Conservation (phyloP, 1,140 invertebrate genomes). For the Temnothorax nylanderi region DNA sequence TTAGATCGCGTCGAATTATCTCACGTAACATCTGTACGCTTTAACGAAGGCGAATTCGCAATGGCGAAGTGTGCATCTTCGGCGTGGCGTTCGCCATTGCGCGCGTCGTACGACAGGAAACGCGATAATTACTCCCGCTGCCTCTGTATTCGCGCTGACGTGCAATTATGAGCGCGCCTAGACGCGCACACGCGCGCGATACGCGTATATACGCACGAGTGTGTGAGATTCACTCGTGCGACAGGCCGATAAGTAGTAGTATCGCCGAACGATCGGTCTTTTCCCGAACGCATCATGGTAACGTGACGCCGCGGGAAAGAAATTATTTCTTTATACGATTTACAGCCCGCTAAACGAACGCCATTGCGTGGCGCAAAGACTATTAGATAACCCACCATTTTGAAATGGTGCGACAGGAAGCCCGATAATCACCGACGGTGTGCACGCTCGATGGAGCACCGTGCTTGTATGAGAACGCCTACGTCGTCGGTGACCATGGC, state of each 20-base stretch:
- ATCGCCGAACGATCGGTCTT: background rate
- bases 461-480: slow-evolving; percentile 26
- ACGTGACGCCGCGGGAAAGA: background rate
- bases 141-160: slow-evolving; percentile 37
- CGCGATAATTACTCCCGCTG: slow-evolving; percentile 42
- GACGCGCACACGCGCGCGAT: background rate
- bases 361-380: background rate
- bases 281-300: background rate
- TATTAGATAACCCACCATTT: slow-evolving; percentile 70
- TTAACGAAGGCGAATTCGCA: slow-evolving; percentile 49
- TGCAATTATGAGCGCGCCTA: slow-evolving; percentile 23
- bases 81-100: slow-evolving; percentile 32
- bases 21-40: slow-evolving; percentile 41
- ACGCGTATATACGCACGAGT: too few species aligned
- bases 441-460: slow-evolving; percentile 51
- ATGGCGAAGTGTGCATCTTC: slow-evolving; percentile 28
- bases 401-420: slow-evolving; percentile 76
- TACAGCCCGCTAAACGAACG: background rate
- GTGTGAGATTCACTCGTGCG: background rate
- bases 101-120: slow-evolving; percentile 54
- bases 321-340: background rate
- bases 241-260: background rate
- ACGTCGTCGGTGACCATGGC: slow-evolving; percentile 65
- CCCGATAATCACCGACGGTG: slow-evolving; percentile 81
- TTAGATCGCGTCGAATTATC: slow-evolving; percentile 44